phyloP scores from a whole-genome alignment of 1,140 invertebrate genomes.

The Calephelis virginiensis region DNA sequence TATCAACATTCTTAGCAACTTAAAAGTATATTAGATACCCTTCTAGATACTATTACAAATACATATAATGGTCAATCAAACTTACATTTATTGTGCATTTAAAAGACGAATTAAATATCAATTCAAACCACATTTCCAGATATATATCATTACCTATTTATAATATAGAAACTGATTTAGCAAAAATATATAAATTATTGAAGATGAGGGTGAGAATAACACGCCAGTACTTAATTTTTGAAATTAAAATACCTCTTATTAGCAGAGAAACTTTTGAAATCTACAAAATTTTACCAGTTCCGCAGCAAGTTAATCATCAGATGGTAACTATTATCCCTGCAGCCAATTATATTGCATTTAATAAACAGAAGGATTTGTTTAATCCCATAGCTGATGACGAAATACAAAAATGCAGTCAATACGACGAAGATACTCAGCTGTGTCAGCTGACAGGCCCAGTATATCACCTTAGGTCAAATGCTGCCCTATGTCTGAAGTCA shows the following conservation, averaged over 20 bases:
- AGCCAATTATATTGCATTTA: constrained; percentile 22
- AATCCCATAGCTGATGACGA: not conserved
- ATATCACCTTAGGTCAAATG: no score
- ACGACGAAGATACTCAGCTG: not conserved
- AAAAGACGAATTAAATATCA: constrained; percentile 3
- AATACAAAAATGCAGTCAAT: not conserved
- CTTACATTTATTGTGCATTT: constrained; percentile 7
- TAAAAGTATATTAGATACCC: constrained; percentile 1
- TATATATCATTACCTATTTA: not conserved
- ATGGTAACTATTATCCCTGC: constrained; percentile 19
- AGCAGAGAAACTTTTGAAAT: constrained; percentile 15
- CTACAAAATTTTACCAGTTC: constrained; percentile 1
- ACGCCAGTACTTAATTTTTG: constrained; percentile 19
- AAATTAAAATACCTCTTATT: constrained; percentile 13
- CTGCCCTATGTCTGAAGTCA: not conserved
- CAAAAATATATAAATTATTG: constrained; percentile 11
- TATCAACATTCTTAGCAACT: not conserved
- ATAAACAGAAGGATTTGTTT: constrained; percentile 23
- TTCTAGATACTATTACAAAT: not conserved
- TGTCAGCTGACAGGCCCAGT: not conserved
- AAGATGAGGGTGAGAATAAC: constrained; percentile 13
- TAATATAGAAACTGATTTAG: constrained; percentile 11
- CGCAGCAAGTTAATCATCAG: constrained; percentile 3
- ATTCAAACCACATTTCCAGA: not conserved
- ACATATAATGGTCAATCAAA: constrained; percentile 1